These are phyloP conservation scores for Siderastrea siderea DNA, from an alignment of 92 coral and sea anemone species.

Conservation along the genomic window DNA sequence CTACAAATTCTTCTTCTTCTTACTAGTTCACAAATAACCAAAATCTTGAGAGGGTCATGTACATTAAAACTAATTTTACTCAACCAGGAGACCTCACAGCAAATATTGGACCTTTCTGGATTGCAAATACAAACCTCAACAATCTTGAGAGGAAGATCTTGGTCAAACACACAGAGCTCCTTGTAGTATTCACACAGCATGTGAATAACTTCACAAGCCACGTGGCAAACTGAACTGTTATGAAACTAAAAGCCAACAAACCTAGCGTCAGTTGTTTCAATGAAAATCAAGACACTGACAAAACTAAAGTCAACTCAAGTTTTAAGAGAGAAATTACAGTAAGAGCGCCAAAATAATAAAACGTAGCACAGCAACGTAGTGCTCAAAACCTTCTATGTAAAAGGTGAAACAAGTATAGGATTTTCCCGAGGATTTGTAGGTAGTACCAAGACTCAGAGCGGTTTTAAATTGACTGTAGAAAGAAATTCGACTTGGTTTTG, in stretches of 20 bases:
- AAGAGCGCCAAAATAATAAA: not conserved
- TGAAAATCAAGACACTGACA: not conserved
- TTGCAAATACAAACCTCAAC: constrained; percentile 78
- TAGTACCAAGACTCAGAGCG: no score
- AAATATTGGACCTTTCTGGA: not conserved
- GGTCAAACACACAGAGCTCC: constrained; percentile 82
- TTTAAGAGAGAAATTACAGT: no score
- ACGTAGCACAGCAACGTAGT: not conserved
- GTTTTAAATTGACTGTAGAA: no score
- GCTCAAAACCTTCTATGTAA: not conserved
- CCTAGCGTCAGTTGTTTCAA: not conserved
- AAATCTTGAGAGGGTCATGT: no score
- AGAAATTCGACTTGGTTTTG: no score
- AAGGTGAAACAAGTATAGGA: not conserved
- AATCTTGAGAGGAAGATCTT: constrained; percentile 89
- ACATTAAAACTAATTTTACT: no score
- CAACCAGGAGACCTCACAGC: no score
- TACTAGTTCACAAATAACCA: no score
- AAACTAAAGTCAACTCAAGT: no score
- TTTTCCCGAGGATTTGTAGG: no score
- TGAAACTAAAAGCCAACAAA: constrained; percentile 70
- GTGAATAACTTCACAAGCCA: constrained; percentile 92
- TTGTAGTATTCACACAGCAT: constrained; percentile 87
- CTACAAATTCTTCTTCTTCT: no score
- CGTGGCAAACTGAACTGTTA: constrained; percentile 88